These are phyloP conservation scores for Bergia puertoricense DNA, from an alignment of 92 coral and sea anemone species.

Conservation along the genomic window DNA sequence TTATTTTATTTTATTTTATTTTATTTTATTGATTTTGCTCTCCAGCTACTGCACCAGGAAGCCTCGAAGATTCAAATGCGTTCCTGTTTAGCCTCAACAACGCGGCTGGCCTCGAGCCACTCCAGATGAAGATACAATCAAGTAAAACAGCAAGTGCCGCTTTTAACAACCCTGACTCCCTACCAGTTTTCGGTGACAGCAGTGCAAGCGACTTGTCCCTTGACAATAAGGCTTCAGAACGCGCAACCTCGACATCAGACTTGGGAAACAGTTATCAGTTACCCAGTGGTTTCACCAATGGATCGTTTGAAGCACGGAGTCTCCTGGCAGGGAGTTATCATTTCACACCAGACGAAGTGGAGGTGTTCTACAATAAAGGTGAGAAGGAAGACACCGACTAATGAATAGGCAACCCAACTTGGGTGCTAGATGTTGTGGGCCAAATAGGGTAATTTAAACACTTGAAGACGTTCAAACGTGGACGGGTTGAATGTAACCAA, in stretches of 20 bases:
- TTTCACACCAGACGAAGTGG: conserved; percentile 33
- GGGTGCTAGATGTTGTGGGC: neutral
- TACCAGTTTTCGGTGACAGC: conserved; percentile 17
- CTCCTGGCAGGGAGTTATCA: conserved; percentile 34
- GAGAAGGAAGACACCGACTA: neutral
- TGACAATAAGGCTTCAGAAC: neutral
- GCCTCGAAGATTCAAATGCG: neutral
- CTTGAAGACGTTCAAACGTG: too few species aligned
- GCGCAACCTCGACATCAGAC: neutral
- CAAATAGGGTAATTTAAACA: too few species aligned
- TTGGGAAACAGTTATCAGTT: conserved; percentile 20
- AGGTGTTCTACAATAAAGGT: conserved; percentile 28
- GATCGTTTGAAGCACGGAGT: conserved; percentile 20
- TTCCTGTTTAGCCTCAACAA: conserved; percentile 30
- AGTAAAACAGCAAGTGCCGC: neutral
- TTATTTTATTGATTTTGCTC: neutral
- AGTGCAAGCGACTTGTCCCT: conserved; percentile 24
- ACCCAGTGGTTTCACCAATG: neutral
- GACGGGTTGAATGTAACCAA: too few species aligned
- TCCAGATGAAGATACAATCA: conserved; percentile 20
- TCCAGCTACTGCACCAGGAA: neutral
- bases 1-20: too few species aligned
- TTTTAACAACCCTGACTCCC: neutral
- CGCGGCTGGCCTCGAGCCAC: conserved; percentile 17
- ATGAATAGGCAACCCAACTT: neutral